phyloP scores from a whole-genome alignment of 2,113 vertebrate genomes.

The Tringa solitaria region DNA sequence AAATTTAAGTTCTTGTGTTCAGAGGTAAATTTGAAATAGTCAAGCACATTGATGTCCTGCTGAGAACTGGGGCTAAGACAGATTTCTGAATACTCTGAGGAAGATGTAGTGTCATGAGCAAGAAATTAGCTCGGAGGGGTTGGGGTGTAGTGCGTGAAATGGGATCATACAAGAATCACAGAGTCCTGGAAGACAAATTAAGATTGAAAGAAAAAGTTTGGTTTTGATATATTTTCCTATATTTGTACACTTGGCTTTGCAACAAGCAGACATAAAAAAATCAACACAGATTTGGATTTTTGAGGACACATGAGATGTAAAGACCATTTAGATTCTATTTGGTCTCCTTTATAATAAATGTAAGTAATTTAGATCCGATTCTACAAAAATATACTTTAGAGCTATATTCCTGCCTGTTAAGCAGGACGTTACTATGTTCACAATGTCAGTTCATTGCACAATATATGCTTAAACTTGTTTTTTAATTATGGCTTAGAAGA shows the following conservation, averaged over 20 bases:
- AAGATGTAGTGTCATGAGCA: neutral
- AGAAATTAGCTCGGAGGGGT: neutral
- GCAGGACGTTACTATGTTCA: neutral
- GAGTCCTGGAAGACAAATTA: neutral
- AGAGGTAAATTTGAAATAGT: neutral
- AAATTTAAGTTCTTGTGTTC: neutral
- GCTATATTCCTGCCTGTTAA: neutral
- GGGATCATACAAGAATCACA: neutral
- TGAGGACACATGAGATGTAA: neutral
- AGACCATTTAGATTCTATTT: neutral
- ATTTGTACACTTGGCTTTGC: neutral
- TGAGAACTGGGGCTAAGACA: neutral
- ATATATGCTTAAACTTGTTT: neutral
- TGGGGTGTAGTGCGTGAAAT: neutral
- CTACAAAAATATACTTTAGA: neutral
- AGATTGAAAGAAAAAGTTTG: neutral
- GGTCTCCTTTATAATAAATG: neutral
- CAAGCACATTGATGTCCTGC: neutral
- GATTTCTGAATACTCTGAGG: neutral
- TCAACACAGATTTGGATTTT: neutral
- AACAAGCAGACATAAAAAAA: neutral
- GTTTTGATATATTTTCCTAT: neutral
- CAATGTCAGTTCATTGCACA: neutral
- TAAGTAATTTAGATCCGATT: neutral
- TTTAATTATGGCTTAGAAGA: neutral